Evolutionary conservation across 2,888 invertebrate species (phyloP).

Genomic region (Gryllus longicercus): DNA sequence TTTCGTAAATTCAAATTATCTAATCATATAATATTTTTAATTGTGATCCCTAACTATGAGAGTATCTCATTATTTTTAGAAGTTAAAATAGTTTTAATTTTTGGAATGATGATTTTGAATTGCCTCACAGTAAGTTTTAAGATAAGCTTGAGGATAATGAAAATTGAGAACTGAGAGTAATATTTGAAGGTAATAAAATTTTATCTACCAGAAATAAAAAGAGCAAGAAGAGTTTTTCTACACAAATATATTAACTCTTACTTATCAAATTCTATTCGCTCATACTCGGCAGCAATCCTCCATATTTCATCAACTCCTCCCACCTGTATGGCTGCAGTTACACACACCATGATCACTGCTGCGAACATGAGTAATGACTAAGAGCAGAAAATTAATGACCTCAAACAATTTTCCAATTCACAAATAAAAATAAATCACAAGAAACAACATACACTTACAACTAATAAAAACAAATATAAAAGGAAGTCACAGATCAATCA

Average conservation of each 20-base stretch:
- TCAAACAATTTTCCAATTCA: constrained; percentile 18
- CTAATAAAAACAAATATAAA: neutral
- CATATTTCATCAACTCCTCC: constrained; percentile 71
- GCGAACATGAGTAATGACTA: constrained; percentile 77
- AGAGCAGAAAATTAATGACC: constrained; percentile 31
- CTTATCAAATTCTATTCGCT: constrained; percentile 60
- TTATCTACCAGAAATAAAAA: too few species aligned
- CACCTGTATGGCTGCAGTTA: constrained; percentile 65
- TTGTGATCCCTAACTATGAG: too few species aligned
- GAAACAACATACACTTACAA: neutral
- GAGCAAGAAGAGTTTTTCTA: too few species aligned
- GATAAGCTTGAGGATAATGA: too few species aligned
- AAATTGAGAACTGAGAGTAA: too few species aligned
- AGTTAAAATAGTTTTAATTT: too few species aligned
- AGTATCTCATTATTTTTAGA: too few species aligned
- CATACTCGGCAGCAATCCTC: constrained; percentile 63
- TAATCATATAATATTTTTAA: neutral
- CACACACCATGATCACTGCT: constrained; percentile 74
- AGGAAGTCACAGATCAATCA: neutral
- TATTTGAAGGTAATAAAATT: too few species aligned
- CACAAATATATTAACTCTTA: constrained; percentile 37
- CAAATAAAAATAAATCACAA: neutral
- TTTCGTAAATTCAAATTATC: neutral
- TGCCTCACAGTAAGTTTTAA: too few species aligned
- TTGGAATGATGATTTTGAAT: too few species aligned